Base-by-base conservation (phyloP, 2,797 vertebrate species). In the Channallabes apus region DNA sequence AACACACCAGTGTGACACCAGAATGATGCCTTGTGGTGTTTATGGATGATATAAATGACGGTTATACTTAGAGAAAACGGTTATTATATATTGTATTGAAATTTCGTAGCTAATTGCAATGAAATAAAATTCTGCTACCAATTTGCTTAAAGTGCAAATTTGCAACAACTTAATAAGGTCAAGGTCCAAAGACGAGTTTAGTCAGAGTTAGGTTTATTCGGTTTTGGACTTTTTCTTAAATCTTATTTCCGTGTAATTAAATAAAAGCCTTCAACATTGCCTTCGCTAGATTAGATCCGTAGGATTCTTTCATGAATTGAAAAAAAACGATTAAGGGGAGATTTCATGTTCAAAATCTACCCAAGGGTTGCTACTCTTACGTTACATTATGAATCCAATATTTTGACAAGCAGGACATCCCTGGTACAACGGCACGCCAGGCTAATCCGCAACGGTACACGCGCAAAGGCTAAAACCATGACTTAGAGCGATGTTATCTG, bases 401-500 rank as follows among this genome's bases (percentile, higher is more conserved):
- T 76, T 67, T 58, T 75, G 69, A 82, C 41, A 67, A 82, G 69
- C 15, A 38, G 67, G 59, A 81, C 58, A 64, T 17, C 58, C 7
- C 27, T 73, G 68, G 58, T 35, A 54, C 7, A 27, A n/a, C 18
- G 14, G 35, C 35, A 73, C n/a, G 24, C 67, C 20, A 20, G 46
- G 68, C 27, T 73, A 81, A 73, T 35, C 62, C 81, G 59, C 20
- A 18, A 22, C 8, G 20, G 58, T 38, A 72, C 67, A 54, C n/a
- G 22, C 68, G 17, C n/a, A 65, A 67, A 29, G 62, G n/a, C 62
- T 29, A 62, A 17, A 73, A 41, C 41, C 68, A 9, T 41, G 84
- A 81, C 68, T 85, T 85, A 54, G 54, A 72, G 38, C 22, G 58
- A 78, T 68, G 68, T 82, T 82, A 84, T 82, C 79, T 41, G 62